phyloP scores from a whole-genome alignment of 1,140 invertebrate species.

The Ephestia elutella region DNA sequence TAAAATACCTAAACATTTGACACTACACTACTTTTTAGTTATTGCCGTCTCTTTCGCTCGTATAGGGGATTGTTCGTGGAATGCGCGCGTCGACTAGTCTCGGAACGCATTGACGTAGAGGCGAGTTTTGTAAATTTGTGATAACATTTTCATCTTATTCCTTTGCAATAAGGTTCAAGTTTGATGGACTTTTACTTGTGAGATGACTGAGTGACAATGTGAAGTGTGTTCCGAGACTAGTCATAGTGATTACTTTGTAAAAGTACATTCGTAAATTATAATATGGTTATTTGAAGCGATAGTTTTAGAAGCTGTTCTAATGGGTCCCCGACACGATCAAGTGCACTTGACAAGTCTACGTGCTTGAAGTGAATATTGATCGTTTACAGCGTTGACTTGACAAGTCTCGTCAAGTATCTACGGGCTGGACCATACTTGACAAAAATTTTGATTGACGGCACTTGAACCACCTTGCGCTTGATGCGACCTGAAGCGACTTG shows the following conservation, averaged over 20 bases:
- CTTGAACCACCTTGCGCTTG: no score
- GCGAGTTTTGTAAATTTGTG: slow-evolving; percentile 8
- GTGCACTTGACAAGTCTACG: no score
- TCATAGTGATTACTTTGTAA: slow-evolving; percentile 64
- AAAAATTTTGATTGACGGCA: no score
- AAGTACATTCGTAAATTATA: slow-evolving; percentile 67
- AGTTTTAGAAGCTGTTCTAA: slow-evolving; percentile 10
- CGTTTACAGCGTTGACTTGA: no score
- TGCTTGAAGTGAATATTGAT: no score
- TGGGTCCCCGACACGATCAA: no score
- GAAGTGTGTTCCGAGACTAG: slow-evolving; percentile 52
- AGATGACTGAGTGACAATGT: slow-evolving; percentile 20
- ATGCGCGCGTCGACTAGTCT: slow-evolving; percentile 71
- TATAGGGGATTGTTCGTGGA: slow-evolving; percentile 63
- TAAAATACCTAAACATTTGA: slow-evolving; percentile 74
- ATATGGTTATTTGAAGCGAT: slow-evolving; percentile 23
- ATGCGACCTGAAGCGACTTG: no score
- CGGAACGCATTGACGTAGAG: slow-evolving; percentile 39
- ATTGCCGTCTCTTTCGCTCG: slow-evolving; percentile 57
- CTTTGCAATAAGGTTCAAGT: slow-evolving; percentile 34
- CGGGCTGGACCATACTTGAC: no score
- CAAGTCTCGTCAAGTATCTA: no score
- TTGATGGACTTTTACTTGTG: slow-evolving; percentile 18
- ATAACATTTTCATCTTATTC: slow-evolving; percentile 16
- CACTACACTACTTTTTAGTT: slow-evolving; percentile 66